Percentiles rank a stretch among this genome's conserved stretches.
phyloP scores from a whole-genome alignment of 2,888 invertebrate genomes.

The Eugnorisma glareosa region DNA sequence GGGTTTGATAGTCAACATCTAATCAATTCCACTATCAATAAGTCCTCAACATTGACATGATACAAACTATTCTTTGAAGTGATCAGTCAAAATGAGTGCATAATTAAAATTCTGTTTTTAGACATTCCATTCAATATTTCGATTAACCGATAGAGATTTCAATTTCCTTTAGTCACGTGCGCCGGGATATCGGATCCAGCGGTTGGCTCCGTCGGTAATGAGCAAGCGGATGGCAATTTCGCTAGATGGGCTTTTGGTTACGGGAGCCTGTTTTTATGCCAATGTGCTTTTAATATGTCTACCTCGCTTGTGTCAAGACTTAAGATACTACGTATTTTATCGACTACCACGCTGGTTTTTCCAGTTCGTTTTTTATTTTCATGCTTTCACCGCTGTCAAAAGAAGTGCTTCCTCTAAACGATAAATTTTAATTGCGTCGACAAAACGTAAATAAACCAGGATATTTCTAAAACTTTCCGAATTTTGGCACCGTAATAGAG shows the following conservation, averaged over 20 bases:
- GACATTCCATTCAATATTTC: slow-evolving; percentile 86
- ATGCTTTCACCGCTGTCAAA: slow-evolving; percentile 2
- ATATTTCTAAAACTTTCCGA: slow-evolving; percentile 8
- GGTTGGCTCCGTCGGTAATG: slow-evolving; percentile 89
- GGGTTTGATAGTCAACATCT: background rate
- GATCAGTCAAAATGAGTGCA: slow-evolving; percentile 53
- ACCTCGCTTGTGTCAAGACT: slow-evolving; percentile 72
- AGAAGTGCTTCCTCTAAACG: background rate
- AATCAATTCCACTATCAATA: background rate
- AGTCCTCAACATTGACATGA: background rate
- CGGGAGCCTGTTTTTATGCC: slow-evolving; percentile 82
- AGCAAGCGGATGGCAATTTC: slow-evolving; percentile 89
- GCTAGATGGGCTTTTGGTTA: slow-evolving; percentile 89
- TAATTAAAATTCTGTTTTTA: slow-evolving; percentile 81
- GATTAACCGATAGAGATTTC: slow-evolving; percentile 90
- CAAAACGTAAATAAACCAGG: slow-evolving; percentile 1
- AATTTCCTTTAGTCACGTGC: slow-evolving; percentile 90
- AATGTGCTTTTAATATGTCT: slow-evolving; percentile 85
- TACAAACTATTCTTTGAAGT: slow-evolving; percentile 32
- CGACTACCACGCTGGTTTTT: slow-evolving; percentile 45
- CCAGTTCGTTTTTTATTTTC: slow-evolving; percentile 20
- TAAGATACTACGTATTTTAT: slow-evolving; percentile 69
- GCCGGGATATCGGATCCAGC: slow-evolving; percentile 88
- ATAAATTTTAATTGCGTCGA: background rate
- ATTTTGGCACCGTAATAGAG: slow-evolving; percentile 32